These are phyloP conservation scores for Phyto melanocephala DNA, from an alignment of 2,888 invertebrate genomes.

Conservation along the genomic window DNA sequence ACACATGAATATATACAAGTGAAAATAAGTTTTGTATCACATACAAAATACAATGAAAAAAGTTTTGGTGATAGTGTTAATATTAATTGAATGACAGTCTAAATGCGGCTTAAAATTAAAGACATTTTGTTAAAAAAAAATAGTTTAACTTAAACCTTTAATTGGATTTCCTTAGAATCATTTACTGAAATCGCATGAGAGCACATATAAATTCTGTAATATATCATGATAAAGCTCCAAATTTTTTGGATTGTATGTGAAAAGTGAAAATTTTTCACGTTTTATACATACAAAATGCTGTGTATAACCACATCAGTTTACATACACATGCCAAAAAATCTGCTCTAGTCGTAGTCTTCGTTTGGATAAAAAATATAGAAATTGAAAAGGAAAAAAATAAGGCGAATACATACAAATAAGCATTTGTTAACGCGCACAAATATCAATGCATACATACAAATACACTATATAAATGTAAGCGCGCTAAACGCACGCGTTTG, in stretches of 20 bases:
- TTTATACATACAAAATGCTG: conserved; percentile 74
- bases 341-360: conserved; percentile 33
- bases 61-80: conserved; percentile 5
- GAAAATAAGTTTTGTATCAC: conserved; percentile 38
- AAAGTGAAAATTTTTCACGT: conserved; percentile 73
- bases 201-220: conserved; percentile 1
- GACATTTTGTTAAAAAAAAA: background rate
- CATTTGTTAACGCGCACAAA: conserved; percentile 61
- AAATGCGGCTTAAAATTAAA: conserved; percentile 8
- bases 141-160: too few relatives aligned
- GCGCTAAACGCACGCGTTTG: conserved; percentile 48
- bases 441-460: conserved; percentile 28
- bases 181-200: background rate
- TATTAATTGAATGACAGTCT: conserved; percentile 11
- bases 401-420: conserved; percentile 48
- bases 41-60: conserved; percentile 6
- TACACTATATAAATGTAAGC: conserved; percentile 36
- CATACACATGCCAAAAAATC: conserved; percentile 53
- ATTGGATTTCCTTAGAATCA: background rate
- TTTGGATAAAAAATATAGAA: conserved; percentile 42
- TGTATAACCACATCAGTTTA: conserved; percentile 71
- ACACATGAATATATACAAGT: conserved; percentile 3
- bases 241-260: conserved; percentile 52
- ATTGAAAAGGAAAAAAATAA: conserved; percentile 24
- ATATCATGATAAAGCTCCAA: conserved; percentile 21